Evolutionary conservation across 2,113 vertebrate species (phyloP), one percentile per base, ranked within the genome.

Genomic region (Oreochromis aureus): DNA sequence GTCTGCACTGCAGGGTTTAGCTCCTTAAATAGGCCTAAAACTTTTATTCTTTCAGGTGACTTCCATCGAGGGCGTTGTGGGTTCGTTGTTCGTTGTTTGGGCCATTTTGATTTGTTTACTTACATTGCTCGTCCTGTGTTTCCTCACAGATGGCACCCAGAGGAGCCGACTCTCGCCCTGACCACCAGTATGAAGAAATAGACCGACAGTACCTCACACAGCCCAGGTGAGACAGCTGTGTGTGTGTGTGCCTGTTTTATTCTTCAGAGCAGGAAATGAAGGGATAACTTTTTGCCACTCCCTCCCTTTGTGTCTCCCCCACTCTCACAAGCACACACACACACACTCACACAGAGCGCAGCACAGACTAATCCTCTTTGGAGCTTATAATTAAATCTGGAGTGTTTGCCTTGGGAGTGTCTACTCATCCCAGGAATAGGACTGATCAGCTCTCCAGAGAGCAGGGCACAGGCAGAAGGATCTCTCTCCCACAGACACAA

Each of bases 81-180:
- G 39, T 66, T 39, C 8, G 9, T 10, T 5, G 36, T 85, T 48
- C 3, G 6, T 6, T 53, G 39, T 85, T 48, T 56, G 27, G 15
- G 61, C 46, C 84, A 41, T 46, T 82, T 39, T 24, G 15, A 71
- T 53, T 39, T 82, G 34, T 41, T n/a, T 41, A 5, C 48, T 93
- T 18, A 84, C 10, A 13, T n/a, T 19, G 3, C 4, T 59, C 2
- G 1, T 61, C 61, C 22, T 81, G 11, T 86, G 18, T 96, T 94
- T 96, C 79, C 32, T 80, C 51, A 11, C 97, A 99, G 98, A 96
- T 97, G 95, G 92, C 97, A 85, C 97, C 93, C 91, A 98, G 97
- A 94, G 96, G 96, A 89, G 96, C 96, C 61, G 98, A 98, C 56
- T 92, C 96, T 19, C 97, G 92, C 7, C 86, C 94, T 1, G 95